Percentiles rank a stretch among this genome's conserved stretches.
These are phyloP conservation scores for Euplagia quadripunctaria DNA, from an alignment of 2,888 invertebrate species.

Conservation along the genomic window DNA sequence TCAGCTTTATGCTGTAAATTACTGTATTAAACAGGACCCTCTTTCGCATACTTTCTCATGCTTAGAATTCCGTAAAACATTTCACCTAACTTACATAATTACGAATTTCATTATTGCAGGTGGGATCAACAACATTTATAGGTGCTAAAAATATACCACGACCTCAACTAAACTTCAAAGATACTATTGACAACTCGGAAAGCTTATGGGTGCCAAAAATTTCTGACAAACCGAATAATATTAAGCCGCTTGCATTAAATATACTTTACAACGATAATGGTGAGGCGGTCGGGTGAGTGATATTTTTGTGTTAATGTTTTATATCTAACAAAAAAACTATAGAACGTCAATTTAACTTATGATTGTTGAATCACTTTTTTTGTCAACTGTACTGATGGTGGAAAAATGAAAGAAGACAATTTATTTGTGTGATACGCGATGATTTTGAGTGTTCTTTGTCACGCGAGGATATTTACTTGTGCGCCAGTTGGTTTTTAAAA, in stretches of 20 bases:
- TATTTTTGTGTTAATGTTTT: not conserved
- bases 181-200: slow-evolving; percentile 93
- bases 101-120: slow-evolving; percentile 49
- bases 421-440: too few relatives aligned
- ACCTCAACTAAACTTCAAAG: slow-evolving; percentile 95
- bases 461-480: too few relatives aligned
- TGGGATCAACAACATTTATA: slow-evolving; percentile 85
- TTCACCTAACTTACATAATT: not conserved
- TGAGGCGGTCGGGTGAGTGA: slow-evolving; percentile 85
- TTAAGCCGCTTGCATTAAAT: slow-evolving; percentile 92
- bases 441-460: too few relatives aligned
- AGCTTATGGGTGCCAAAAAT: slow-evolving; percentile 94
- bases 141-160: slow-evolving; percentile 91
- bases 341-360: too few relatives aligned
- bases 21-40: too few relatives aligned
- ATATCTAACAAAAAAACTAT: too few relatives aligned
- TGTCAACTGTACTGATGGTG: too few relatives aligned
- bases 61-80: not conserved
- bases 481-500: too few relatives aligned
- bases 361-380: too few relatives aligned
- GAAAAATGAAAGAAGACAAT: too few relatives aligned
- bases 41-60: not conserved
- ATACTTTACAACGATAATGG: slow-evolving; percentile 90
- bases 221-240: slow-evolving; percentile 94
- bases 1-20: too few relatives aligned